These are phyloP conservation scores for Grus americana DNA, from an alignment of 2,113 vertebrate genomes.

Conservation along the genomic window DNA sequence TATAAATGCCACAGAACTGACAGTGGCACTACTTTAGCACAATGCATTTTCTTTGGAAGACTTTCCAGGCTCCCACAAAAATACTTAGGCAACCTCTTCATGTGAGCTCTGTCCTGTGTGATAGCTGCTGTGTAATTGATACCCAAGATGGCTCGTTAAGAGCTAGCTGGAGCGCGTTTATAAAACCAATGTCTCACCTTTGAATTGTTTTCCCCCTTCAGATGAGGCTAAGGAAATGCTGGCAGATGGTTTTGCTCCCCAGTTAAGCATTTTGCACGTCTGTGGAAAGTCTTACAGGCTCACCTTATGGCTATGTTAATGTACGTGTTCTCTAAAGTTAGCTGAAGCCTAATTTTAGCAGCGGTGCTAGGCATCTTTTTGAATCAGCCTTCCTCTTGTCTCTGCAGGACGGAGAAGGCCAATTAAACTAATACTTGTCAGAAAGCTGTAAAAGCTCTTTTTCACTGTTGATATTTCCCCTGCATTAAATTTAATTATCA, in stretches of 20 bases:
- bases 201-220: background rate
- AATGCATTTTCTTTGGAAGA: background rate
- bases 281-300: background rate
- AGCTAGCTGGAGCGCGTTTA: accelerated
- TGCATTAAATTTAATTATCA: constrained; percentile 5
- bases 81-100: background rate
- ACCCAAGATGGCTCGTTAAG: background rate
- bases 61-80: background rate
- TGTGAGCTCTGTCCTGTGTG: background rate
- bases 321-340: background rate
- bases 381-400: background rate
- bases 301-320: background rate
- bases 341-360: background rate
- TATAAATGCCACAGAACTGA: background rate
- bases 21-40: background rate
- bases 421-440: background rate
- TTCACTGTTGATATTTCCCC: background rate
- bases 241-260: background rate
- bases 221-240: background rate
- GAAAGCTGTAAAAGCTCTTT: background rate
- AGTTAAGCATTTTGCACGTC: background rate
- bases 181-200: background rate
- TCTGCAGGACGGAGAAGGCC: background rate
- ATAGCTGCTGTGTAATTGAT: background rate
- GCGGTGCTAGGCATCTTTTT: background rate